phyloP scores from a whole-genome alignment of 2,113 vertebrate genomes.

The Corythornis cristatus region DNA sequence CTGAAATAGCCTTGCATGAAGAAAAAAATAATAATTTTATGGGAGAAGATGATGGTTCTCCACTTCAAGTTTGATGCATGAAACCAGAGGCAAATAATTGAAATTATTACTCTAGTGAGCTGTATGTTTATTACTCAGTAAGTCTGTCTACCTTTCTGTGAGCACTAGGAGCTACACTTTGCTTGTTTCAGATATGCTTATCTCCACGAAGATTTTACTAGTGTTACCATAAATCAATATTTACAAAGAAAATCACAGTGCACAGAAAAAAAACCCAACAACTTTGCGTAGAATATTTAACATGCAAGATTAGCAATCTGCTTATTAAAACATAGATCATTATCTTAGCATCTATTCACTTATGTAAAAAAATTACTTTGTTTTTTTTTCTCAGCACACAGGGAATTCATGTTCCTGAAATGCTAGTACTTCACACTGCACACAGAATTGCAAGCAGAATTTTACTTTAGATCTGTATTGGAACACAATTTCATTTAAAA shows the following conservation, averaged over 20 bases:
- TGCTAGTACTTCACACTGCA: background rate
- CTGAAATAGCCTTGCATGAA: background rate
- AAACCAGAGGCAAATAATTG: background rate
- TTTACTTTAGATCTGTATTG: background rate
- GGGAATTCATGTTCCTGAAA: background rate
- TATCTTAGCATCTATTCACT: background rate
- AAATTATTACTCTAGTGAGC: background rate
- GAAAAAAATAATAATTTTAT: slow-evolving; percentile 1
- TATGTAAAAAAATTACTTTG: background rate
- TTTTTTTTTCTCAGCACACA: background rate
- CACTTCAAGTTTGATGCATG: background rate
- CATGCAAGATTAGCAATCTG: background rate
- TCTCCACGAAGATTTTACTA: background rate
- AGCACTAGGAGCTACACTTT: background rate
- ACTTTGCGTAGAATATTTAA: background rate
- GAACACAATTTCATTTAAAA: slow-evolving; percentile 52
- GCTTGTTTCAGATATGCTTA: background rate
- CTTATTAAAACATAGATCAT: background rate
- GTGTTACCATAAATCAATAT: background rate
- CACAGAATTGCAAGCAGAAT: background rate
- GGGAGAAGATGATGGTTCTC: background rate
- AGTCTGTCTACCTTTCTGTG: background rate
- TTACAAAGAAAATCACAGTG: background rate
- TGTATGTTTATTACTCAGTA: background rate
- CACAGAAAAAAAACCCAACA: background rate